These are phyloP conservation scores for Zaprionus camerounensis DNA, from an alignment of 1,140 invertebrate genomes.

Conservation along the genomic window DNA sequence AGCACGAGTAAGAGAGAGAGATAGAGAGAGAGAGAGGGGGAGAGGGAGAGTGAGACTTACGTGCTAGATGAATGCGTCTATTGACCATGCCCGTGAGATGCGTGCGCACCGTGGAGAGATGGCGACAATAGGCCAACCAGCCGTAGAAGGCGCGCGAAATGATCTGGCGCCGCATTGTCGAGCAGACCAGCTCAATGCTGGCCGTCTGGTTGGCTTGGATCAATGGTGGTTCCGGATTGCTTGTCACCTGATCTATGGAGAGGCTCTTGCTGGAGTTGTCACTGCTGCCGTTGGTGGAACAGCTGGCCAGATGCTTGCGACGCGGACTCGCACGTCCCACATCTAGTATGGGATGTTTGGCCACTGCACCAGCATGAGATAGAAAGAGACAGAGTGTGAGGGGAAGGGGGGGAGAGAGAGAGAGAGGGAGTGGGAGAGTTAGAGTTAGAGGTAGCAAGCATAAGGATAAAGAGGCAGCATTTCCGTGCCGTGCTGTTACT, in stretches of 20 bases:
- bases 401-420: background rate
- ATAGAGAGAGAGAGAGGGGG: conserved; percentile 65
- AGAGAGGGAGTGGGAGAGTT: no score
- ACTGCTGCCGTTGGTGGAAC: conserved; percentile 83
- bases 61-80: conserved; percentile 87
- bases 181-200: conserved; percentile 91
- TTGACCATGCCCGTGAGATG: conserved; percentile 96
- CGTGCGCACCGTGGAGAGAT: conserved; percentile 95
- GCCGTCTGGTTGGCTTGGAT: conserved; percentile 84
- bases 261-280: conserved; percentile 83
- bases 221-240: conserved; percentile 77
- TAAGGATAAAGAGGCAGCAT: background rate
- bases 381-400: background rate
- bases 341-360: conserved; percentile 78
- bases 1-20: background rate
- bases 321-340: conserved; percentile 76
- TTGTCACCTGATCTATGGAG: conserved; percentile 85
- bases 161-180: conserved; percentile 97
- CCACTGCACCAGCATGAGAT: conserved; percentile 43
- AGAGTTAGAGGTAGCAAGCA: background rate
- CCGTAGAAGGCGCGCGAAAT: conserved; percentile 98
- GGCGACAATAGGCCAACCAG: conserved; percentile 97
- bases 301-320: conserved; percentile 79
- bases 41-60: conserved; percentile 84
- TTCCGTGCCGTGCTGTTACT: conserved; percentile 40